Base-by-base conservation (phyloP, 2,113 vertebrate genomes). In the Caranx melampygus region DNA sequence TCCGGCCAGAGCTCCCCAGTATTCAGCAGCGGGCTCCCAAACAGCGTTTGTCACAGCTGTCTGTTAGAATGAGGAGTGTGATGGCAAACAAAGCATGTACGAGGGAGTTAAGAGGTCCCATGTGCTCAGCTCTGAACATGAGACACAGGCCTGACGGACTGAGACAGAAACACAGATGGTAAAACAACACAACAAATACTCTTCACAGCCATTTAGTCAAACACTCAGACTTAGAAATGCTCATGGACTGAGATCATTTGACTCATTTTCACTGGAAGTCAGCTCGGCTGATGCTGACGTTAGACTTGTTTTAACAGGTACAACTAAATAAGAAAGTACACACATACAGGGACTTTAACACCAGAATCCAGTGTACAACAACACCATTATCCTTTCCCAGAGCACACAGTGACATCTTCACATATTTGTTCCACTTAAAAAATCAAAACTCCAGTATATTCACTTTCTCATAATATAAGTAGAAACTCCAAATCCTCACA, bases 11-110 rank as follows among this genome's bases (percentile, higher is more conserved):
- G 60, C 16, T 42, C 62, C 75, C 51, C 52, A 21, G 14, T 55
- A 26, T 82, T 86, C 79, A 64, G 67, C 72, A 42, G n/a, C 9
- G 1, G 60, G 62, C 72, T 70, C 58, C 62, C 37, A 65, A 83
- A 88, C 62, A 33, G 16, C 20, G 57, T 84, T 70, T 73, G 78
- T 88, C 91, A 79, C 83, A 79, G 80, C 77, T 83, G 89, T 79
- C 88, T 74, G 87, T 68, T 33, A 52, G 67, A 57, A 83, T 66
- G 78, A 81, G 37, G 61, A 72, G 52, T 16, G 60, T 37, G 62
- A 83, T 37, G 76, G 72, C 62, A 60, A 83, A 82, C 81, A 80
- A 76, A 89, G 86, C 72, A 52, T 45, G 63, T 72, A 60, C 44
- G 20, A n/a, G 75, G 45, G 62, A 72, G 75, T 75, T 67, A 68